These are phyloP conservation scores for Steatornis caripensis DNA, from an alignment of 2,113 vertebrate species.

Conservation along the genomic window DNA sequence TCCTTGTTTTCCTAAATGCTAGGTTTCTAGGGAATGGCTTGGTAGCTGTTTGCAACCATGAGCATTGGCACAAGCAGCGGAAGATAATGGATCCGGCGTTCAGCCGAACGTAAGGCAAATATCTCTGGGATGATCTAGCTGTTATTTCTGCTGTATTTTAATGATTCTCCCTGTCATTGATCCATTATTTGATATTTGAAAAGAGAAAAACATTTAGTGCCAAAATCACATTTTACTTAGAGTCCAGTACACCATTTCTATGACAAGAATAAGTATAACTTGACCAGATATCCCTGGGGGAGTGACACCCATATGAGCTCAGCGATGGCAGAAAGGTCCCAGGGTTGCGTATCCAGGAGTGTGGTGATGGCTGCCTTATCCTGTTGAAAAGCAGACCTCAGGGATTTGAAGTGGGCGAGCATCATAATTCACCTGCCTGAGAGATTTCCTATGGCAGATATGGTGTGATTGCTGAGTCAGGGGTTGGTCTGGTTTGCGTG, in stretches of 20 bases:
- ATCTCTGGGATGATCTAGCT: neutral
- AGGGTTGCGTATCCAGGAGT: neutral
- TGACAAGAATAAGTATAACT: neutral
- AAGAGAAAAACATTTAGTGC: neutral
- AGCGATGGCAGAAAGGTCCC: neutral
- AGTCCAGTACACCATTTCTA: neutral
- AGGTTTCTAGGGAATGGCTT: constrained; percentile 88
- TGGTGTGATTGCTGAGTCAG: neutral
- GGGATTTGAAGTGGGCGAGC: neutral
- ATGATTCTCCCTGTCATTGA: neutral
- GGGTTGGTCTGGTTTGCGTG: neutral
- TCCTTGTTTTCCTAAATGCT: neutral
- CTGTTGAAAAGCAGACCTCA: neutral
- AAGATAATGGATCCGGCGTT: constrained; percentile 89
- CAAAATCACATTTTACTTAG: neutral
- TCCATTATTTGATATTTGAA: neutral
- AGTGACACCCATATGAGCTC: neutral
- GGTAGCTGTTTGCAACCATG: constrained; percentile 76
- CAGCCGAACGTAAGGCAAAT: constrained; percentile 77
- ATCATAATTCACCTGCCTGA: neutral
- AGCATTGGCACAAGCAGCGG: constrained; percentile 86
- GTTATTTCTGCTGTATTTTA: neutral
- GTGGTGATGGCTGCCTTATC: neutral
- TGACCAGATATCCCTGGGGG: neutral
- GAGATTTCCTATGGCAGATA: neutral